Base-by-base conservation (phyloP, 2,888 invertebrate species). In the Hypolimnas misippus region DNA sequence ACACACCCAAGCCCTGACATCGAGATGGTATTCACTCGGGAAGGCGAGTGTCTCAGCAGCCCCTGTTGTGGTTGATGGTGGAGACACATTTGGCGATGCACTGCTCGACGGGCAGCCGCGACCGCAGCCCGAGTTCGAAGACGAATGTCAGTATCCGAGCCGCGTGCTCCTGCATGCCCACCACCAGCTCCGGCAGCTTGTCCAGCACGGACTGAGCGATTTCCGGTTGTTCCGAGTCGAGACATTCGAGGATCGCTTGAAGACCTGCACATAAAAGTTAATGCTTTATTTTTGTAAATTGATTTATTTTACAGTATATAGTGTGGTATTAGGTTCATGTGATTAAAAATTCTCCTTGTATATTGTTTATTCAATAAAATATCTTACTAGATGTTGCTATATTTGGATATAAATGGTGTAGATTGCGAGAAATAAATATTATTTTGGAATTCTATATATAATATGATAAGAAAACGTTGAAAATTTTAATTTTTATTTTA, bases 141-240 rank as follows among this genome's bases (percentile, higher is more conserved):
- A 97, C 96, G 65, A 95, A 94, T 76, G 95, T 94, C 72, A 98
- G 93, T 55, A 98, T 93, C 57, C 95, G 93, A 59, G 95, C 93
- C 0, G 97, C 97, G 83, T 96, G 95, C 84, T 98, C 98, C 90
- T 97, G 97, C 91, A 96, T 93, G 67, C 97, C 95, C 10, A 97
- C 93, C 57, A 96, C 93, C 68, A 98, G 94, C 75, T 98, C 98
- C 0, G 97, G 95, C 53, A 98, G 90, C 80, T 95, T 95, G 69
- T 97, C 97, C 50, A 98, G 92, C 29, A 96, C 95, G 0, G 96
- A 94, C 70, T 94, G 93, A 0, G 96, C 94, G 40, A 98, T 93
- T 67, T 97, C 97, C 0, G 96, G 95, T 78, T 96, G 95, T 46
- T 93, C 93, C 66, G 95, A 96, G 71, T 97, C 95, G 61, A 98